Percentiles rank a stretch among this genome's conserved stretches.
These are phyloP conservation scores for Brachypterus glaber DNA, from an alignment of 2,888 invertebrate species.

Conservation along the genomic window DNA sequence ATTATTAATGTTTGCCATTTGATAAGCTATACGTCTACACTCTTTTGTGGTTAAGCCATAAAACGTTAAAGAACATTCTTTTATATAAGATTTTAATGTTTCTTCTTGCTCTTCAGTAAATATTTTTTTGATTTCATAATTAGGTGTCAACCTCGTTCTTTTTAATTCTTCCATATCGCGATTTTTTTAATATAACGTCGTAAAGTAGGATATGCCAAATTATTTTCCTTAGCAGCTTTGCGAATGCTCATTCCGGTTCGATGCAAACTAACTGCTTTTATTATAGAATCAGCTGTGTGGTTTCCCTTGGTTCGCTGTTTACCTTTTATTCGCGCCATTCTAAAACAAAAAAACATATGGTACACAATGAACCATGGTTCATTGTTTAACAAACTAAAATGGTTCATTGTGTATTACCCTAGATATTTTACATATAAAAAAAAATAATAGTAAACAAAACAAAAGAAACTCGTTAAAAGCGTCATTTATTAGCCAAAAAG, in stretches of 20 bases:
- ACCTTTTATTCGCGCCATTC: conserved; percentile 2
- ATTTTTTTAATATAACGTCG: conserved; percentile 7
- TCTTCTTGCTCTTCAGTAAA: conserved; percentile 4
- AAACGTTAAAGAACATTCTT: not conserved
- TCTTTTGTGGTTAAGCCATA: not conserved
- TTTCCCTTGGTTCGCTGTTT: not conserved
- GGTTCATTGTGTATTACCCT: conserved; percentile 7
- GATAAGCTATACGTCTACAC: conserved; percentile 4
- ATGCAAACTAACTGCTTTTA: conserved; percentile 2
- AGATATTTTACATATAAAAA: too few species aligned
- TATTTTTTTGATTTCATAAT: conserved; percentile 4
- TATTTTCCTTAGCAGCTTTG: conserved; percentile 4
- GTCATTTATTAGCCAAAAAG: too few species aligned
- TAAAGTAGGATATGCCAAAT: conserved; percentile 7
- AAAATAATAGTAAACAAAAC: too few species aligned
- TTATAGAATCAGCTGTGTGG: conserved; percentile 5
- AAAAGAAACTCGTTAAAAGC: too few species aligned
- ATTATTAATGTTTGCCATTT: conserved; percentile 9
- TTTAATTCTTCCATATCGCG: not conserved
- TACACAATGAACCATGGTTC: conserved; percentile 5
- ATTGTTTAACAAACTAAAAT: conserved; percentile 3
- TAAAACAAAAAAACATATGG: not conserved
- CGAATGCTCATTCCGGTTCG: conserved; percentile 3
- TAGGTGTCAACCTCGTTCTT: not conserved
- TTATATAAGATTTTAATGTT: conserved; percentile 1